phyloP scores from a whole-genome alignment of 2,888 invertebrate genomes.

The Acronicta leporina region DNA sequence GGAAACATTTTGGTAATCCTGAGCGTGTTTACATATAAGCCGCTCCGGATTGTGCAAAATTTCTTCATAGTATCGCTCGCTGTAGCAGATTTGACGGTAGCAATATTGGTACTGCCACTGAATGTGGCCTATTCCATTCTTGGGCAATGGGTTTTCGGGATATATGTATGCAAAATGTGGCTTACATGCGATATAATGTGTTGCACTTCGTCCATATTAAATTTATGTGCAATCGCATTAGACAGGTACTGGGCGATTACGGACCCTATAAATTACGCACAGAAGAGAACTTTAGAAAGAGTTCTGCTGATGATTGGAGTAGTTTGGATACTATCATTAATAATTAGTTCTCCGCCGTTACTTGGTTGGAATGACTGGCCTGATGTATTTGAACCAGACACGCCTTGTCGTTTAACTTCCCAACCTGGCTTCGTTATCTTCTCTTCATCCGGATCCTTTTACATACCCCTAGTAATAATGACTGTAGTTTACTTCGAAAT shows the following conservation, averaged over 20 bases:
- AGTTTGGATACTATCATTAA: conserved; percentile 95
- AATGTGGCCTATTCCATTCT: conserved; percentile 97
- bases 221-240: conserved; percentile 97
- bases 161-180: conserved; percentile 98
- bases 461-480: conserved; percentile 98
- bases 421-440: conserved; percentile 97
- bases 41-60: conserved; percentile 97
- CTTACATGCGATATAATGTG: conserved; percentile 98
- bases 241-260: conserved; percentile 99
- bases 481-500: conserved; percentile 98
- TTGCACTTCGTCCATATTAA: conserved; percentile 98
- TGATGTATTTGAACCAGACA: conserved; percentile 92
- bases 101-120: conserved; percentile 96
- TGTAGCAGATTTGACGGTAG: conserved; percentile 97
- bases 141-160: conserved; percentile 97
- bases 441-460: conserved; percentile 98
- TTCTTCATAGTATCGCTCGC: conserved; percentile 98
- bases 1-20: conserved; percentile 98
- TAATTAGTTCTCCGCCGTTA: conserved; percentile 97
- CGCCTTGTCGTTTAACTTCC: conserved; percentile 95
- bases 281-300: conserved; percentile 95
- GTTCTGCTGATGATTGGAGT: conserved; percentile 95
- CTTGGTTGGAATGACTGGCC: conserved; percentile 99
- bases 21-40: conserved; percentile 98
- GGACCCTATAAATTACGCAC: conserved; percentile 98